Percentiles rank a stretch among this genome's conserved stretches.
Conservation (phyloP, 92 coral and sea anemone species). For the Zoanthus solanderi region DNA sequence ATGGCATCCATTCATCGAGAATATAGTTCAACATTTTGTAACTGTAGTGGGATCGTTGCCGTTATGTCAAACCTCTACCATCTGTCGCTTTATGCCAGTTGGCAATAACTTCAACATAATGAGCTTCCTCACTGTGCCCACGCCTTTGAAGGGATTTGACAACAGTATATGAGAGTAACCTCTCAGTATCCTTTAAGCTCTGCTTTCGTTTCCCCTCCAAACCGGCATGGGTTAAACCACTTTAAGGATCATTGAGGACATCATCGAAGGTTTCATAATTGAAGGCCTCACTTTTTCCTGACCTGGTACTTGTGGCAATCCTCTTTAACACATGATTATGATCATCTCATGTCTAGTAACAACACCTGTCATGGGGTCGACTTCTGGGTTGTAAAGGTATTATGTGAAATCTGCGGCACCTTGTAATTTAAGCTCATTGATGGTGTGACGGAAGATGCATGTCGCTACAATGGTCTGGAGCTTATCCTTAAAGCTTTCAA, state of each 20-base stretch:
- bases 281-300: neutral
- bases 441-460: neutral
- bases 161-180: neutral
- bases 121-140: neutral
- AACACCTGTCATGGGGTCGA: neutral
- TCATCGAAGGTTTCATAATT: neutral
- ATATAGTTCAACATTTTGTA: conserved; percentile 47
- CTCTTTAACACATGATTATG: neutral
- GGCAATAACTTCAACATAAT: neutral
- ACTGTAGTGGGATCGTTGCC: conserved; percentile 32
- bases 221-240: neutral
- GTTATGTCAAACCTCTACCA: conserved; percentile 44
- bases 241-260: neutral
- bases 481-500: neutral
- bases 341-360: neutral
- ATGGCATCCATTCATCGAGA: conserved; percentile 54
- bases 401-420: neutral
- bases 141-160: neutral
- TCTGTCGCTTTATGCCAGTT: conserved; percentile 57
- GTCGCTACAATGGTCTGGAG: neutral
- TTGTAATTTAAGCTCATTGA: neutral
- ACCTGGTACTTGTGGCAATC: neutral
- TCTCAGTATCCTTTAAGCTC: neutral
- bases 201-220: neutral
- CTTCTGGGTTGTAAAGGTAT: neutral